Percentiles rank a stretch among this genome's conserved stretches.
These are phyloP conservation scores for Sylvietta virens DNA, from an alignment of 2,113 vertebrate genomes.

Conservation along the genomic window DNA sequence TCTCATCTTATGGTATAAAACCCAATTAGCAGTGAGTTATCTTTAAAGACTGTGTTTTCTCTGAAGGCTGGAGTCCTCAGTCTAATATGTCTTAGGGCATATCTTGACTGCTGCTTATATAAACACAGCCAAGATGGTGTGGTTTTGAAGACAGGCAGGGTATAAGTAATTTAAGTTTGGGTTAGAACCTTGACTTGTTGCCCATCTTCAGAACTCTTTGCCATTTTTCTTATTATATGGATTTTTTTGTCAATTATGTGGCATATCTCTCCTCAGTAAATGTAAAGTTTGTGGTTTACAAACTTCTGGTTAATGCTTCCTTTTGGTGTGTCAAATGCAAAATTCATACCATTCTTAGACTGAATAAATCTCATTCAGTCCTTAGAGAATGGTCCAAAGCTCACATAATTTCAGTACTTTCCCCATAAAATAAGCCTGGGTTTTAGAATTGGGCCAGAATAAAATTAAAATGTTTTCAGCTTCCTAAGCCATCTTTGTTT, in stretches of 20 bases:
- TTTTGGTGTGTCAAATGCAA: not conserved
- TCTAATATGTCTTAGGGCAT: not conserved
- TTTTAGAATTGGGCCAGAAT: not conserved
- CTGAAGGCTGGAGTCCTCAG: not conserved
- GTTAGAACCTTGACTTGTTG: not conserved
- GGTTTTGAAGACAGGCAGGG: not conserved
- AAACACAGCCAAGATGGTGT: not conserved
- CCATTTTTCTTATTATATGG: not conserved
- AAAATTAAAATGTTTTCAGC: not conserved
- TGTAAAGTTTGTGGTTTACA: not conserved
- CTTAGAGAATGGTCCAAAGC: not conserved
- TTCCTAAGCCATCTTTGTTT: not conserved
- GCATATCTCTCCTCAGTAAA: not conserved
- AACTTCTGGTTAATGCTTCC: not conserved
- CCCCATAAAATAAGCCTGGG: not conserved
- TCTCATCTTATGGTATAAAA: not conserved
- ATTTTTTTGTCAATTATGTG: not conserved
- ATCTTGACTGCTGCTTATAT: not conserved
- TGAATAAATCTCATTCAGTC: not conserved
- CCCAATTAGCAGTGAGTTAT: not conserved
- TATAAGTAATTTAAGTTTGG: not conserved
- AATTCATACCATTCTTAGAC: not conserved
- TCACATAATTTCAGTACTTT: not conserved
- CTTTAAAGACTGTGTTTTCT: not conserved
- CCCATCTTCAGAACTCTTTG: not conserved